Evolutionary conservation across 2,113 vertebrate species (phyloP).

Genomic region (Ciconia maguari): DNA sequence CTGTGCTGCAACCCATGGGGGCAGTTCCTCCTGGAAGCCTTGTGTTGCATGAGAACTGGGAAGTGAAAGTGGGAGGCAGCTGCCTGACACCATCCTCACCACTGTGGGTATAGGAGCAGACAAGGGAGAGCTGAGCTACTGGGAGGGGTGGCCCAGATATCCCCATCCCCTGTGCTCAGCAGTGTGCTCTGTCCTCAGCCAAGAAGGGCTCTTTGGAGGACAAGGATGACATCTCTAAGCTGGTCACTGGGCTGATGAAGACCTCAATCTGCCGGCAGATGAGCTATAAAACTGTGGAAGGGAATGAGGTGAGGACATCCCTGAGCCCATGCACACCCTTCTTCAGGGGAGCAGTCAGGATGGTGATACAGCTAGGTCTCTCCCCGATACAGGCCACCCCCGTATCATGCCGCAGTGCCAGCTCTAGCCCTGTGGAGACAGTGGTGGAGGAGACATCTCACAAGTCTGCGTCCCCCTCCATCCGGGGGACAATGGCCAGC

Average conservation of each 20-base stretch:
- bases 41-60: constrained; percentile 42
- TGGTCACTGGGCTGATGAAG: constrained; percentile 90
- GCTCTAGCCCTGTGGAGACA: constrained; percentile 81
- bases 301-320: constrained; percentile 78
- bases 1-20: neutral
- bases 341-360: neutral
- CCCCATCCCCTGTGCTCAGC: neutral
- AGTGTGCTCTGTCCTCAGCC: constrained; percentile 54
- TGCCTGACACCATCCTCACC: neutral
- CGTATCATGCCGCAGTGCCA: constrained; percentile 69
- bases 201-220: constrained; percentile 84
- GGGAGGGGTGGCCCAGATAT: neutral
- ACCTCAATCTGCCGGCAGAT: constrained; percentile 89
- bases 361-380: neutral
- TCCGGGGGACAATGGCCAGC: constrained; percentile 86
- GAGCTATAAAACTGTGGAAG: constrained; percentile 85
- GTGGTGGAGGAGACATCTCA: constrained; percentile 88
- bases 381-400: constrained; percentile 63
- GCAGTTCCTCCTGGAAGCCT: constrained; percentile 40
- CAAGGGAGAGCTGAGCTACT: neutral
- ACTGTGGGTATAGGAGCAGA: neutral
- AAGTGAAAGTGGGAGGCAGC: constrained; percentile 54
- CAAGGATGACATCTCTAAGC: constrained; percentile 88
- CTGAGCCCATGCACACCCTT: fast-evolving
- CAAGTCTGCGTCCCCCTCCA: constrained; percentile 83